These are phyloP conservation scores for Gibbula magus DNA, from an alignment of 2,888 invertebrate species.

Conservation along the genomic window DNA sequence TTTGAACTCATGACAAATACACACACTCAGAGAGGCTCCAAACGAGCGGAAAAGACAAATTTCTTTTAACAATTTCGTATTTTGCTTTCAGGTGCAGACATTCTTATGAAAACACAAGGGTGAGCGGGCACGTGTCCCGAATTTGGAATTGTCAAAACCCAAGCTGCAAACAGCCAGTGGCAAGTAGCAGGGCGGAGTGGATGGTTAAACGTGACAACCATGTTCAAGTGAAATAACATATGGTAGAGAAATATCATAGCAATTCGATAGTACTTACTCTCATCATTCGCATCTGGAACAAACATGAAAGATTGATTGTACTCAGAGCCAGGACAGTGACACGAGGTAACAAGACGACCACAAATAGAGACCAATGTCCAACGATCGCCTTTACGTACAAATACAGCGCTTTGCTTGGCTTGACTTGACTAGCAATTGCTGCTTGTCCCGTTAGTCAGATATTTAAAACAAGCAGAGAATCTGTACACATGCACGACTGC, in stretches of 20 bases:
- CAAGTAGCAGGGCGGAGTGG: conserved; percentile 11
- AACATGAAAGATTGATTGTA: conserved; percentile 21
- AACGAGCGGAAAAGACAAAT: neutral
- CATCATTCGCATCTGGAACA: conserved; percentile 23
- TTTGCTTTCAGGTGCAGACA: conserved; percentile 4
- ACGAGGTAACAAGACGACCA: conserved; percentile 6
- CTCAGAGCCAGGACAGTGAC: conserved; percentile 11
- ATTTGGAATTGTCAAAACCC: neutral
- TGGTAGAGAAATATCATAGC: conserved; percentile 13
- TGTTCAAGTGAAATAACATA: conserved; percentile 7
- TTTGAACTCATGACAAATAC: conserved; percentile 11
- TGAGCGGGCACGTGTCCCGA: neutral
- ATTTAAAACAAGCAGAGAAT: neutral
- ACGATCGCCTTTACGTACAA: neutral
- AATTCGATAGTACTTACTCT: conserved; percentile 20
- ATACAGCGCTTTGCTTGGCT: too few species aligned
- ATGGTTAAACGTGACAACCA: conserved; percentile 5
- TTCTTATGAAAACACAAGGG: neutral
- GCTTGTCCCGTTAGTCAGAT: neutral
- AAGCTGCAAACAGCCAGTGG: conserved; percentile 11
- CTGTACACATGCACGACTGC: neutral
- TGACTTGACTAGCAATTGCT: too few species aligned
- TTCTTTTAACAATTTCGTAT: neutral
- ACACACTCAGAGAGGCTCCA: conserved; percentile 10
- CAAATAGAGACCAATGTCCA: neutral